A percentile compares a stretch with the other conserved stretches of the same genome.
phyloP scores from a whole-genome alignment of 2,888 invertebrate species.

The Cinara cedri region DNA sequence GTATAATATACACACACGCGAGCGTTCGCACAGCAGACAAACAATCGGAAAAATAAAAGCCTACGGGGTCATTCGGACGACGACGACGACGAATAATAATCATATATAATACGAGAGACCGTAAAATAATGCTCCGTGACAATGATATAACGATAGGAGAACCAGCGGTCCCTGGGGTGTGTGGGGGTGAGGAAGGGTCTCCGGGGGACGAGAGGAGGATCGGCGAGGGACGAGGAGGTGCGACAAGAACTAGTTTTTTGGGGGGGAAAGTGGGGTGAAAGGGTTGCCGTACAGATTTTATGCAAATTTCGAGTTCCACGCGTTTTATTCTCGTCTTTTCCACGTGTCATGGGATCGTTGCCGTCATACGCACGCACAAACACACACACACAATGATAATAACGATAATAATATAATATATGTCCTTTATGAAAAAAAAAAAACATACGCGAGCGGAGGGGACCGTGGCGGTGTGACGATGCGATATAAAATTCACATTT shows the following conservation, averaged over 20 bases:
- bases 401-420: background rate
- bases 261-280: background rate
- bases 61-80: slow-evolving; percentile 44
- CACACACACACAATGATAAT: background rate
- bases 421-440: slow-evolving; percentile 17
- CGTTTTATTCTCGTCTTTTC: slow-evolving; percentile 32
- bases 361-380: no score
- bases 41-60: slow-evolving; percentile 39
- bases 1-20: background rate
- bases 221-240: background rate
- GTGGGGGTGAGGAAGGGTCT: background rate
- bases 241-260: slow-evolving; percentile 22
- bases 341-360: slow-evolving; percentile 15
- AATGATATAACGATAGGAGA: slow-evolving; percentile 44
- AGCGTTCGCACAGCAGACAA: background rate
- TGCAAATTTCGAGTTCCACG: slow-evolving; percentile 45
- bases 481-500: background rate
- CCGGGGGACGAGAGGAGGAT: background rate
- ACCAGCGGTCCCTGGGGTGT: slow-evolving; percentile 22
- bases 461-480: background rate
- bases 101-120: slow-evolving; percentile 34
- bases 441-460: background rate
- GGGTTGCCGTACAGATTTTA: slow-evolving; percentile 41
- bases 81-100: slow-evolving; percentile 13
- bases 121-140: slow-evolving; percentile 52